Base-by-base conservation (phyloP, 2,888 invertebrate species). In the Drosophila testacea region DNA sequence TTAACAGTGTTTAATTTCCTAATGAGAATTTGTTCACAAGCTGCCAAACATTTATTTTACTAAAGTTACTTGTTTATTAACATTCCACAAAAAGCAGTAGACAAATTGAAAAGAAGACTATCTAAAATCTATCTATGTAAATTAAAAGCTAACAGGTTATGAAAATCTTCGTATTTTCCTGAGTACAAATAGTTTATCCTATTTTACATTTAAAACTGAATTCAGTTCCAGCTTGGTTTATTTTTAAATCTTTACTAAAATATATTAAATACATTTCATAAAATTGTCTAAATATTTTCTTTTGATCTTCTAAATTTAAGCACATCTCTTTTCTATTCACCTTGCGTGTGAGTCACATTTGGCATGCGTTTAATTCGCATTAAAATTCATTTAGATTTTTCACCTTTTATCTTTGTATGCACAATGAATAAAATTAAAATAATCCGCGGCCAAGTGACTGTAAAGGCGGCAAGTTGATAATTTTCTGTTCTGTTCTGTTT, bases 381-480 rank as follows among this genome's bases (percentile, higher is more conserved):
- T 83, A 81, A 81, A 75, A 84, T 83, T 83, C 81, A 85, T 83
- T 84, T 83, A 75, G 79, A 83, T 77, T 83, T 83, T 81, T 83
- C 79, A 83, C 85, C 81, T 84, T 83, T 83, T 83, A 83, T 83
- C 85, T 83, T 64, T 81, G 83, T 72, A 73, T 79, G 83, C 83
- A 79, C 83, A 83, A 85, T 84, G 83, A 83, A 83, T 85, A 79
- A 84, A 85, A 83, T 83, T 83, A 85, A 83, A 83, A 83, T 84
- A 83, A 85, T 83, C 83, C 83, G 71, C 69, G 73, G 51, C 68
- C 71, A 70, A 73, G 65, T 70, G 74, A 67, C 70, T 68, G 77
- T 63, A 47, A 71, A 65, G 50, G 27, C 63, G 68, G 71, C 52
- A 42, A 62, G 77, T 81, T 84, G 79, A 82, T 83, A 81, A 77